Evolutionary conservation across 2,797 vertebrate genomes (phyloP).

Genomic region (Ptychobarbus kaznakovi): DNA sequence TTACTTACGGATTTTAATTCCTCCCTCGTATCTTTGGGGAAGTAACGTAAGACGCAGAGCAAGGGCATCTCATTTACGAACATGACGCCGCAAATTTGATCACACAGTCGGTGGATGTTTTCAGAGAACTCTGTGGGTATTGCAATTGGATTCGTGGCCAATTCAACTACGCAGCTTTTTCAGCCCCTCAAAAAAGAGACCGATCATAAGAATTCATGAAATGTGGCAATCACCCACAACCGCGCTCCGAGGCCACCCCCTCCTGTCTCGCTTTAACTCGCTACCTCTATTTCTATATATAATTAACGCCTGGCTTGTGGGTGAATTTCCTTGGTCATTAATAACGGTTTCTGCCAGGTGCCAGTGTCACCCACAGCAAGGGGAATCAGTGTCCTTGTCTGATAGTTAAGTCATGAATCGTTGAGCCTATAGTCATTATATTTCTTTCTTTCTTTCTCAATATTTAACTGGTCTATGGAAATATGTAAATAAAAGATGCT

Average conservation of each 20-base stretch:
- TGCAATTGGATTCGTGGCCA: conserved; percentile 56
- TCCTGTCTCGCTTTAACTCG: conserved; percentile 64
- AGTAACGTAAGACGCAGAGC: conserved; percentile 52
- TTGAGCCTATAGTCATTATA: not conserved
- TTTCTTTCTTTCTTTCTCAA: conserved; percentile 7
- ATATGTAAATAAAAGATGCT: conserved; percentile 30
- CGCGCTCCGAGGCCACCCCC: conserved; percentile 60
- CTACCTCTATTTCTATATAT: conserved; percentile 76
- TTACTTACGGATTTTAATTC: conserved; percentile 61
- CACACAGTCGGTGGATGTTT: conserved; percentile 56
- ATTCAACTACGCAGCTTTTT: conserved; percentile 58
- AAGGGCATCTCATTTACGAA: conserved; percentile 50
- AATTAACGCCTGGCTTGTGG: conserved; percentile 81
- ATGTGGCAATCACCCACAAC: conserved; percentile 39
- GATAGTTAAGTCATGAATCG: conserved; percentile 66
- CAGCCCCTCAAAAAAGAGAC: conserved; percentile 56
- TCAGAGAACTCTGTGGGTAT: conserved; percentile 50
- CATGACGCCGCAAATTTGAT: conserved; percentile 59
- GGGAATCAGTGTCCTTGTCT: conserved; percentile 75
- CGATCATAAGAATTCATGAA: conserved; percentile 53
- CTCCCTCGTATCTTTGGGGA: conserved; percentile 56
- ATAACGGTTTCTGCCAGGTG: conserved; percentile 79
- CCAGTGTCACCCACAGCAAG: conserved; percentile 76
- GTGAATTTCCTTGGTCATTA: conserved; percentile 80
- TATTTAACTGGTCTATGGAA: not conserved